Base-by-base conservation (phyloP, 53 echinoderm and acorn worm species). In the Crossaster papposus region DNA sequence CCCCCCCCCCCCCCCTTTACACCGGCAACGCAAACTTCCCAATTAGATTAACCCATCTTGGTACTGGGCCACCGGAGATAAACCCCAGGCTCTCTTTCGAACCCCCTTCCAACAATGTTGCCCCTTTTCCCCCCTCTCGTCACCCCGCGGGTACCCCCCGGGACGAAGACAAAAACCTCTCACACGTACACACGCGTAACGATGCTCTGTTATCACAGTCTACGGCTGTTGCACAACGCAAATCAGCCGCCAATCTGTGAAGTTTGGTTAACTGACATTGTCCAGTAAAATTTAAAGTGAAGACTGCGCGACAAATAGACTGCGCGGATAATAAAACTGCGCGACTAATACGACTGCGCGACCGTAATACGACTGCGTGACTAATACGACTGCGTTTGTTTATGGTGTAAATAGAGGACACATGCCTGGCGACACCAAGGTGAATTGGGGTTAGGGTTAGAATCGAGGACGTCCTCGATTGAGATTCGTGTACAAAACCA, bases 11-110 rank as follows among this genome's bases (percentile, higher is more conserved):
- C 36, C 62, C 75, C 65, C 64, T 68, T 70, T 77, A 68, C 79
- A 84, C 84, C 84, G 78, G 91, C 91, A 91, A 91, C 83, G 77
- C 71, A 91, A 91, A 91, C 85, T 91, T 91, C 91, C 91, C 91
- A 83, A 91, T 91, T 91, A 79, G 79, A 91, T 91, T 91, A 91
- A 62, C 50, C 33, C 78, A 78, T 51, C 54, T 62, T 51, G 79
- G 77, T 52, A 84, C 68, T 51, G 91, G 83, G 63, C 51, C 30
- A 44, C 65, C 83, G 77, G 62, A 91, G 91, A 91, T 91, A 91
- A 91, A 90, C 58, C 30, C 54, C 77, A 75, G 87, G 37, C 62
- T 26, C 58, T 76, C 58, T 24, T 23, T 9, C 44, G 44, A 44
- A 44, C 44, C 62, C 87, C n/a, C 76, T 22, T 62, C 30, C 24